Conservation (phyloP, 1,140 invertebrate genomes). For the Drosophila tsacasi region DNA sequence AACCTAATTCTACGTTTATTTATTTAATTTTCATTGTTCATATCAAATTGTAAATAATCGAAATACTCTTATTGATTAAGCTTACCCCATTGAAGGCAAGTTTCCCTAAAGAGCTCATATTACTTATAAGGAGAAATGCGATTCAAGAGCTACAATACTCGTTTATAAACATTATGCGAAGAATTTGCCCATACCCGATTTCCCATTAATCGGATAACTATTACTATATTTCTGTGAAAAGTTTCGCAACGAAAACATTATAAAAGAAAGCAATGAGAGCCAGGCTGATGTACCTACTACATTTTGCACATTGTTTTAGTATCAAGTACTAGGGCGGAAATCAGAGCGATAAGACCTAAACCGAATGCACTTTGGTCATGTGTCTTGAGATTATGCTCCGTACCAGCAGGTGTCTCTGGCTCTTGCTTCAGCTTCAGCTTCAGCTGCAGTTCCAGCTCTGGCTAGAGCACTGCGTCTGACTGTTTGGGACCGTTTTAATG, state of each 20-base stretch:
- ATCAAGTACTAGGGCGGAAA: slow-evolving; percentile 4
- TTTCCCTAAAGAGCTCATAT: not conserved
- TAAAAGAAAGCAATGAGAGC: not conserved
- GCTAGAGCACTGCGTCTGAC: no score
- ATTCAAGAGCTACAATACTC: not conserved
- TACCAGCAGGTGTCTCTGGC: slow-evolving; percentile 18
- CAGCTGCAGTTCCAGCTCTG: not conserved
- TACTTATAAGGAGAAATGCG: not conserved
- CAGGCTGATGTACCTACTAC: no score
- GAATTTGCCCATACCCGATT: not conserved
- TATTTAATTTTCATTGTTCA: not conserved
- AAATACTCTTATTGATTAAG: no score
- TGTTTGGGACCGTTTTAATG: slow-evolving; percentile 44
- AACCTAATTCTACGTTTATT: not conserved
- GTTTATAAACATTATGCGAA: not conserved
- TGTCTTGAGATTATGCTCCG: slow-evolving; percentile 5
- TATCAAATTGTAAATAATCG: not conserved
- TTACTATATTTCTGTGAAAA: not conserved
- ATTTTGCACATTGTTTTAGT: not conserved
- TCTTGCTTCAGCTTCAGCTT: not conserved
- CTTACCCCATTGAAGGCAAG: not conserved
- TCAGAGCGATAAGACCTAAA: slow-evolving; percentile 14
- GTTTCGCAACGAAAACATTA: not conserved
- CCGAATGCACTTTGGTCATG: slow-evolving; percentile 11
- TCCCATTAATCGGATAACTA: not conserved